Percentiles rank a stretch among this genome's conserved stretches.
Evolutionary conservation across 2,113 vertebrate species (phyloP).

Genomic region (Myotis brandtii): DNA sequence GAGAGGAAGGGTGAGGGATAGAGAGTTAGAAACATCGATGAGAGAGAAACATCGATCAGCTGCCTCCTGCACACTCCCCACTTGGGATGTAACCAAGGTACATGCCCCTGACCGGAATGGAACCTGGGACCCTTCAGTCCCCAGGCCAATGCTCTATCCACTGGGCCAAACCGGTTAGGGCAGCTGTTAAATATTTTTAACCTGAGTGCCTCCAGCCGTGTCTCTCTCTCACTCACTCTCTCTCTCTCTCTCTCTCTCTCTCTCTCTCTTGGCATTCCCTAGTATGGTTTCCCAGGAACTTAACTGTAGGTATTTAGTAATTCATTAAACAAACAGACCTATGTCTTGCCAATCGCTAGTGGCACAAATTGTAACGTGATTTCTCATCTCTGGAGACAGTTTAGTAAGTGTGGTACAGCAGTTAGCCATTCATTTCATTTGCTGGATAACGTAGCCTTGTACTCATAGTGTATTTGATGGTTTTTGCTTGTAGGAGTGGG

Average conservation of each 20-base stretch:
- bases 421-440: neutral
- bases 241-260: neutral
- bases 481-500: neutral
- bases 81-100: too few relatives aligned
- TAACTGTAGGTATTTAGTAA: neutral
- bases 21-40: too few relatives aligned
- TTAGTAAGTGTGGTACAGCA: neutral
- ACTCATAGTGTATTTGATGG: neutral
- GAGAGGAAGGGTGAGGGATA: too few relatives aligned
- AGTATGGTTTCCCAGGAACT: neutral
- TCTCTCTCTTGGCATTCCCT: neutral
- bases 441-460: neutral
- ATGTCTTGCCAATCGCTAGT: neutral
- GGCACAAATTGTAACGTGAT: neutral
- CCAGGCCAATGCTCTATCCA: too few relatives aligned
- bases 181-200: neutral
- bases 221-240: neutral
- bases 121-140: too few relatives aligned
- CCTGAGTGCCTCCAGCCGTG: neutral
- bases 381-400: neutral
- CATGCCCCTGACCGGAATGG: too few relatives aligned
- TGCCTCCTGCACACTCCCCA: too few relatives aligned
- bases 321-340: neutral
- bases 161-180: too few relatives aligned
- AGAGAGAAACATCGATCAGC: too few relatives aligned